A percentile compares a stretch with the other conserved stretches of the same genome.
Evolutionary conservation across 2,888 invertebrate genomes (phyloP).

Genomic region (Nezara viridula): DNA sequence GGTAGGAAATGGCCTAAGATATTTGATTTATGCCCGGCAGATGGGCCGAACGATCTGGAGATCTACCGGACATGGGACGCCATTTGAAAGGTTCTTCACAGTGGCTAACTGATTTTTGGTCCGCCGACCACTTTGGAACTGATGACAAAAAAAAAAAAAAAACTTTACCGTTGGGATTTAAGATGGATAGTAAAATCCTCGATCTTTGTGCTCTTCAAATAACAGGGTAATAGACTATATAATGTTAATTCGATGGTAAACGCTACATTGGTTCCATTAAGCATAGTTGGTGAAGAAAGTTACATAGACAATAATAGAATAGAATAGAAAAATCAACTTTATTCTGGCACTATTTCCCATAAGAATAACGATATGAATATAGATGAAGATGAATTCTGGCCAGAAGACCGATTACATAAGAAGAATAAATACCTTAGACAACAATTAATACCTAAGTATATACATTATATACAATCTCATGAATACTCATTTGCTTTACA

Average conservation of each 20-base stretch:
- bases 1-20: constrained; percentile 29
- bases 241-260: neutral
- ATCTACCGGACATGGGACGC: constrained; percentile 19
- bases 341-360: too few species aligned
- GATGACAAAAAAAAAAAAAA: neutral
- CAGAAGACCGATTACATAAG: too few species aligned
- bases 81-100: constrained; percentile 1
- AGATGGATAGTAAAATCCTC: neutral
- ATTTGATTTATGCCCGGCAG: constrained; percentile 35
- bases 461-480: too few species aligned
- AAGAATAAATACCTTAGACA: too few species aligned
- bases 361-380: too few species aligned
- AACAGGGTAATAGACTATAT: neutral
- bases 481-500: too few species aligned
- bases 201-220: neutral
- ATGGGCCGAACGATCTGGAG: constrained; percentile 26
- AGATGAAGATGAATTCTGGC: too few species aligned
- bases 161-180: constrained; percentile 1
- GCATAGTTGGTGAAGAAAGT: too few species aligned
- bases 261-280: too few species aligned
- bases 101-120: constrained; percentile 24
- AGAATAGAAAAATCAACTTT: too few species aligned
- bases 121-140: neutral
- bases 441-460: too few species aligned
- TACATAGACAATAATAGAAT: too few species aligned